Conservation (phyloP, 2,113 vertebrate species). For the Trematomus loennbergii region DNA sequence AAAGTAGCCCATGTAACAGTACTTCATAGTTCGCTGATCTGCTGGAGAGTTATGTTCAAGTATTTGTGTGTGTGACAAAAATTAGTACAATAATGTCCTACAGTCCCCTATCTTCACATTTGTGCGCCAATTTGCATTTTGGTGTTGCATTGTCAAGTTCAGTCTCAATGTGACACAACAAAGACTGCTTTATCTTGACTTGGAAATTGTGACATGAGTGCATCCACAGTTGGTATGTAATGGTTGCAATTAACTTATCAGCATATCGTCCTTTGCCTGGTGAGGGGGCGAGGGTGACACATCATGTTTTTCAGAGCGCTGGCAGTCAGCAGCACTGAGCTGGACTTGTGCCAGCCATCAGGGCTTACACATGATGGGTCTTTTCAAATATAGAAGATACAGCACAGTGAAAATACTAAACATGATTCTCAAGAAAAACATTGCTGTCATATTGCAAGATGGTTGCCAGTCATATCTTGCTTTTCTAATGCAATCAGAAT, state of each 20-base stretch:
- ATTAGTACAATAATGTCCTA: no score
- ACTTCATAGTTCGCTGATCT: no score
- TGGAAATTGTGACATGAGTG: conserved; percentile 60
- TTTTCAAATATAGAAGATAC: conserved; percentile 12
- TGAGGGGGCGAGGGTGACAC: conserved; percentile 54
- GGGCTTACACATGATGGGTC: conserved; percentile 37
- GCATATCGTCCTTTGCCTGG: conserved; percentile 64
- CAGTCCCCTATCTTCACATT: no score
- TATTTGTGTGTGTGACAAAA: no score
- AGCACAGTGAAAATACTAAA: conserved; percentile 10
- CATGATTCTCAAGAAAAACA: background rate
- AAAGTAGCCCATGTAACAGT: no score
- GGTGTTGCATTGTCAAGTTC: conserved; percentile 56
- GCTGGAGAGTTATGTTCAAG: no score
- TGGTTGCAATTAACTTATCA: conserved; percentile 79
- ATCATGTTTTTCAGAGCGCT: conserved; percentile 51
- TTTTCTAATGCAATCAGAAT: conserved; percentile 27
- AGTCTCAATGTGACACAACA: conserved; percentile 72
- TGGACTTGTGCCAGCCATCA: conserved; percentile 21
- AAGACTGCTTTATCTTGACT: conserved; percentile 67
- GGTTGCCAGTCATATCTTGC: conserved; percentile 18
- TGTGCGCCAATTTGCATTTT: conserved; percentile 14
- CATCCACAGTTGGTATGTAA: conserved; percentile 63
- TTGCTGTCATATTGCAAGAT: background rate
- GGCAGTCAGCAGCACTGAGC: conserved; percentile 45